Conservation (phyloP, 2,797 vertebrate genomes). For the Alfaro cultratus region DNA sequence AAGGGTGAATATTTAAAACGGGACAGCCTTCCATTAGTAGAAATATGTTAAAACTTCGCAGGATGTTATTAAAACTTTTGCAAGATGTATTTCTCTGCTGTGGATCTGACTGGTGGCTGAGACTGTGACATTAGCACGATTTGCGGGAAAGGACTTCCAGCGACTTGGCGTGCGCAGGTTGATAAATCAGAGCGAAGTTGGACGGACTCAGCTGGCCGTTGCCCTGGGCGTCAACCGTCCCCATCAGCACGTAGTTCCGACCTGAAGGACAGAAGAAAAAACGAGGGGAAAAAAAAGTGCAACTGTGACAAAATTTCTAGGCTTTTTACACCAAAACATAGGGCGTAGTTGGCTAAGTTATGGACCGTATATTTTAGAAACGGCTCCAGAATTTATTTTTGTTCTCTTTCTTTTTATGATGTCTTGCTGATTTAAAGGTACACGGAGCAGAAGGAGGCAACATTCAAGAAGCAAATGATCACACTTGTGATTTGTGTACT, state of each 20-base stretch:
- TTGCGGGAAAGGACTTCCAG: constrained; percentile 79
- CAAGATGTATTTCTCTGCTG: constrained; percentile 9
- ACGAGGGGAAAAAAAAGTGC: not conserved
- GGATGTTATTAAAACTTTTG: constrained; percentile 15
- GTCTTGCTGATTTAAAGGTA: not conserved
- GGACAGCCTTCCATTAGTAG: not conserved
- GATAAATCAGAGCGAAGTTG: constrained; percentile 86
- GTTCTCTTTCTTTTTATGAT: not conserved
- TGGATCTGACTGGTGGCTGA: constrained; percentile 33
- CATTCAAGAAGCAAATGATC: not conserved
- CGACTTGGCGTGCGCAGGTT: constrained; percentile 82
- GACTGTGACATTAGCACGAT: constrained; percentile 75
- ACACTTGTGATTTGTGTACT: not conserved
- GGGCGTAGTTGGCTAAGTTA: not conserved
- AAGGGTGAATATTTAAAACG: constrained; percentile 17
- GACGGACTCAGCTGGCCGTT: constrained; percentile 80
- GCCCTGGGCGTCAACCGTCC: constrained; percentile 79
- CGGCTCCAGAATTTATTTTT: not conserved
- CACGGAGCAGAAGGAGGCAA: not conserved
- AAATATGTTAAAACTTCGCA: constrained; percentile 11
- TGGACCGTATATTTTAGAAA: not conserved
- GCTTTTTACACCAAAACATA: not conserved
- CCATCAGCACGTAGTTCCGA: constrained; percentile 88
- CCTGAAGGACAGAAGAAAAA: constrained; percentile 71
- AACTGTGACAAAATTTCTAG: not conserved